A percentile compares a stretch with the other conserved stretches of the same genome.
These are phyloP conservation scores for Tachysurus fulvidraco DNA, from an alignment of 2,113 vertebrate species.

Conservation along the genomic window DNA sequence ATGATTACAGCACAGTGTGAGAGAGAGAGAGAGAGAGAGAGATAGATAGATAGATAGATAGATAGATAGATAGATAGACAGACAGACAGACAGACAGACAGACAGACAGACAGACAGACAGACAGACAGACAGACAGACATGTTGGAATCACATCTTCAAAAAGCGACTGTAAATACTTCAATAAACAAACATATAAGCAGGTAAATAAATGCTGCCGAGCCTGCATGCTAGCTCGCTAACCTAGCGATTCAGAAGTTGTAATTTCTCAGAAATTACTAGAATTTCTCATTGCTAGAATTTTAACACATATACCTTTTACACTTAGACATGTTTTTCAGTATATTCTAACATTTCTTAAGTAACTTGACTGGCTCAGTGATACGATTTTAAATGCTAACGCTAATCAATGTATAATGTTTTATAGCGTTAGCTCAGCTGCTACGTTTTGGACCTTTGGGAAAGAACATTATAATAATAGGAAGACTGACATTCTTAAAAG, in stretches of 20 bases:
- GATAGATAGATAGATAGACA: too few relatives aligned
- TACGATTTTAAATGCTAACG: neutral
- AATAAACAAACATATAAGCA: neutral
- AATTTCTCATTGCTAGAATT: too few relatives aligned
- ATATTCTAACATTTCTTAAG: neutral
- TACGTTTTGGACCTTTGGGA: neutral
- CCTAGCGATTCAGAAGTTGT: too few relatives aligned
- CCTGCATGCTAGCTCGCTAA: neutral
- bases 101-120: too few relatives aligned
- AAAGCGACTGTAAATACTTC: too few relatives aligned
- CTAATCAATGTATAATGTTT: neutral
- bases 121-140: too few relatives aligned
- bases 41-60: too few relatives aligned
- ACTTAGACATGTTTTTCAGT: neutral
- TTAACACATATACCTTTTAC: neutral
- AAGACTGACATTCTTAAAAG: neutral
- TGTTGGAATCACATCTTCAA: too few relatives aligned
- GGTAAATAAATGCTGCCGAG: neutral
- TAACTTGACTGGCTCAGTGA: neutral
- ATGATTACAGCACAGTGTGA: conserved; percentile 35
- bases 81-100: too few relatives aligned
- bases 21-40: too few relatives aligned
- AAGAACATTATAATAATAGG: neutral
- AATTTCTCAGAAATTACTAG: too few relatives aligned
- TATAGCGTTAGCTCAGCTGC: neutral